These are phyloP conservation scores for Hypolimnas misippus DNA, from an alignment of 2,888 invertebrate genomes.

Conservation along the genomic window DNA sequence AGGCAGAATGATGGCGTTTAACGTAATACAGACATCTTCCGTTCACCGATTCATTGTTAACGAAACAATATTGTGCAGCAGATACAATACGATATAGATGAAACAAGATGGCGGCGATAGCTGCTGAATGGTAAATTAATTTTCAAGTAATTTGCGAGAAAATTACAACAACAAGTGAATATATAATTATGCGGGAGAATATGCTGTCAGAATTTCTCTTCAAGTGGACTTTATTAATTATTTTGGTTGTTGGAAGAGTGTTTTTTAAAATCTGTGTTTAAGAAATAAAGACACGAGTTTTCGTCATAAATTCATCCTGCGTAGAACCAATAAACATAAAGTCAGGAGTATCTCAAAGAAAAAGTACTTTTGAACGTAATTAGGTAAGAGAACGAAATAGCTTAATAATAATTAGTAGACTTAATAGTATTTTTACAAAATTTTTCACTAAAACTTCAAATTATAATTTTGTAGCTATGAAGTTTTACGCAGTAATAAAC, in stretches of 20 bases:
- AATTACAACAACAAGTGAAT: not conserved
- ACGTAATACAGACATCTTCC: constrained; percentile 32
- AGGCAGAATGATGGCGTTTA: constrained; percentile 26
- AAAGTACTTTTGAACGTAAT: no score
- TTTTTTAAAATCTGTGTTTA: not conserved
- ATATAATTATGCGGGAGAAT: no score
- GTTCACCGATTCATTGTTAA: constrained; percentile 27
- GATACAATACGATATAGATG: constrained; percentile 4
- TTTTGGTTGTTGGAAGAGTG: not conserved
- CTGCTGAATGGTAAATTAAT: not conserved
- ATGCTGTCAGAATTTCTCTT: not conserved
- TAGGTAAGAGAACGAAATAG: no score
- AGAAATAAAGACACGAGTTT: not conserved
- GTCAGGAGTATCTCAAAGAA: no score
- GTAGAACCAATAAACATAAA: no score
- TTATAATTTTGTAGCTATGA: no score
- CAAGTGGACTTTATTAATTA: not conserved
- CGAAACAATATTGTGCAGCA: constrained; percentile 32
- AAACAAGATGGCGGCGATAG: constrained; percentile 28
- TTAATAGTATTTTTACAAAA: no score
- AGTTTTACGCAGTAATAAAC: no score
- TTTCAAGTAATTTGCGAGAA: not conserved
- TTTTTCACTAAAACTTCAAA: no score
- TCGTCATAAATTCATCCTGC: not conserved
- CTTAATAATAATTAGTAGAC: no score